Percentiles rank a stretch among this genome's conserved stretches.
Conservation (phyloP, 2,113 vertebrate species). For the Chauna torquata region DNA sequence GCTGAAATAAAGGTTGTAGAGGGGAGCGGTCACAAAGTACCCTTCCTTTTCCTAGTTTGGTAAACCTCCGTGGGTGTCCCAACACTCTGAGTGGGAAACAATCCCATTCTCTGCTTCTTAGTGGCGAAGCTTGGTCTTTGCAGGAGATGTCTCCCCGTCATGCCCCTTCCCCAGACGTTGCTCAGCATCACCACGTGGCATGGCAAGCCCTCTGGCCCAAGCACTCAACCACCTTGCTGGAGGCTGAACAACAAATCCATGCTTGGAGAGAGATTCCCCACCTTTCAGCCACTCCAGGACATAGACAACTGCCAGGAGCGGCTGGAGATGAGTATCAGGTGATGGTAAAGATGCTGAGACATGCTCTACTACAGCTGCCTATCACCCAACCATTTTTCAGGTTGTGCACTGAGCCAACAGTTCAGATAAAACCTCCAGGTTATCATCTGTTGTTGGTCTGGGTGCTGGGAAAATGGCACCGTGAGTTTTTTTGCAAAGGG, state of each 20-base stretch:
- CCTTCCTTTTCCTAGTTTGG: neutral
- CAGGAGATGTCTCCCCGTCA: neutral
- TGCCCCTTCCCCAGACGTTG: neutral
- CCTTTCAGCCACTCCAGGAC: neutral
- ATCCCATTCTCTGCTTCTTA: neutral
- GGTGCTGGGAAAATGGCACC: neutral
- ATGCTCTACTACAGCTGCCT: neutral
- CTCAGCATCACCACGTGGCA: fast-evolving
- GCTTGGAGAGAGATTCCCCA: neutral
- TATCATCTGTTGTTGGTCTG: neutral
- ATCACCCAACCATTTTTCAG: neutral
- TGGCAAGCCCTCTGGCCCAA: neutral
- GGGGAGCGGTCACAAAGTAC: neutral
- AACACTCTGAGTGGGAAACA: neutral
- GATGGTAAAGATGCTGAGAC: neutral
- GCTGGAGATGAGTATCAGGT: neutral
- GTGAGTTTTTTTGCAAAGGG: neutral
- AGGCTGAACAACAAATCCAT: neutral
- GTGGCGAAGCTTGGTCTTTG: neutral
- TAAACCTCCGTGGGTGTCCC: neutral
- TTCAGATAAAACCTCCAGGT: neutral
- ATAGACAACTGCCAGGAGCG: neutral
- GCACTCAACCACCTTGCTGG: neutral
- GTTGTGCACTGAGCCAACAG: neutral
- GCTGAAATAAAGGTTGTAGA: conserved; percentile 36